phyloP scores from a whole-genome alignment of 2,797 vertebrate species.

The Amphiprion clarkii region DNA sequence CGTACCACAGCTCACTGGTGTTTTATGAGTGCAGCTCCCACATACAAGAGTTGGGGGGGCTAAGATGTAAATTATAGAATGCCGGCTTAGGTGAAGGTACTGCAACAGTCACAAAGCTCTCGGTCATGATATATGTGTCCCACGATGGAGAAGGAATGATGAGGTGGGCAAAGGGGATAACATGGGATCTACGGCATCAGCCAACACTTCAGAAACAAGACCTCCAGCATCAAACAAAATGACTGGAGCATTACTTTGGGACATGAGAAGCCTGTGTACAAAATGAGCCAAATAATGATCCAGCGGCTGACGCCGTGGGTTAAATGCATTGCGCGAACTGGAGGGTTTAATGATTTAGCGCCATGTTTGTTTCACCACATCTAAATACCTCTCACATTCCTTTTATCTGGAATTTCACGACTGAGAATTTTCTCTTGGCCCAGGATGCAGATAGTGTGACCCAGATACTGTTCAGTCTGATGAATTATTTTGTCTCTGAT shows the following conservation, averaged over 20 bases:
- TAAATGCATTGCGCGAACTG: constrained; percentile 19
- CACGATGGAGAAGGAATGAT: constrained; percentile 34
- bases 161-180: constrained; percentile 40
- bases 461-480: constrained; percentile 55
- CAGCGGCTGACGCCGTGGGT: neutral
- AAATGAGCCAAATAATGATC: constrained; percentile 20
- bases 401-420: constrained; percentile 41
- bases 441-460: constrained; percentile 55
- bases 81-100: constrained; percentile 50
- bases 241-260: constrained; percentile 1
- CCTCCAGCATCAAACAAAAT: constrained; percentile 1
- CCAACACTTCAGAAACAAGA: constrained; percentile 31
- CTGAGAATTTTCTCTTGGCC: constrained; percentile 31
- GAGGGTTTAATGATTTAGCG: constrained; percentile 38
- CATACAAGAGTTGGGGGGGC: constrained; percentile 29
- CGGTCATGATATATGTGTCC: constrained; percentile 53
- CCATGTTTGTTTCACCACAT: constrained; percentile 30
- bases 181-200: constrained; percentile 34
- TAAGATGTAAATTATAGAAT: constrained; percentile 69
- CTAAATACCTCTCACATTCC: constrained; percentile 38
- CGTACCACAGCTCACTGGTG: constrained; percentile 57
- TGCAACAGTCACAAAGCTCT: constrained; percentile 56
- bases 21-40: constrained; percentile 71
- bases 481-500: constrained; percentile 62
- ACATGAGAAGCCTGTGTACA: neutral